Conservation (phyloP, 2,888 invertebrate species). For the Clusia tigrina region DNA sequence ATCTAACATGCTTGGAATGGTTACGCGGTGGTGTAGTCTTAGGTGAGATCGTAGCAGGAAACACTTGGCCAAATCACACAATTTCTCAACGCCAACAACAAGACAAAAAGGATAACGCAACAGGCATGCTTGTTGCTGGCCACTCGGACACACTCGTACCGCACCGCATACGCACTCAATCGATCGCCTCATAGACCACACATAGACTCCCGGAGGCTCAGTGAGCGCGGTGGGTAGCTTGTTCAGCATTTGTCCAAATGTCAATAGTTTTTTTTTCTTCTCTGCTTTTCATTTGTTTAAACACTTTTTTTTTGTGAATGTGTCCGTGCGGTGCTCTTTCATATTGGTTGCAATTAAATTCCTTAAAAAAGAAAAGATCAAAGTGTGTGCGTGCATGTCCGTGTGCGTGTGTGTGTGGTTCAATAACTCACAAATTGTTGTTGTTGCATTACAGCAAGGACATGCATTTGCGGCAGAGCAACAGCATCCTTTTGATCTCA, state of each 20-base stretch:
- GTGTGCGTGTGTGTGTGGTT: constrained; percentile 3
- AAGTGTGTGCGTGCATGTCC: neutral
- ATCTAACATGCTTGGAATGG: neutral
- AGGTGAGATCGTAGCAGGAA: no score
- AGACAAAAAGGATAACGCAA: no score
- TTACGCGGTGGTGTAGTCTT: neutral
- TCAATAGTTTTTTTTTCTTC: neutral
- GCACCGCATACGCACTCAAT: no score
- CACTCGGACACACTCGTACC: no score
- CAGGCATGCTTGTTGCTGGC: neutral
- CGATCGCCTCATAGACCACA: no score
- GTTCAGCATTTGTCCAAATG: neutral
- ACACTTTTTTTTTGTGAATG: neutral
- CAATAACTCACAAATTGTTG: constrained; percentile 3
- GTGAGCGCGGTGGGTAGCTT: neutral
- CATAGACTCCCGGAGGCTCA: no score
- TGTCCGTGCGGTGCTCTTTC: constrained; percentile 20
- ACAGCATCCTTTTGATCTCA: constrained; percentile 4
- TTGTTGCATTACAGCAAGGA: constrained; percentile 8
- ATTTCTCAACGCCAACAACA: neutral
- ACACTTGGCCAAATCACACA: neutral
- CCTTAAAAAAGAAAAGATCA: constrained; percentile 14
- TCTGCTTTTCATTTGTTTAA: neutral
- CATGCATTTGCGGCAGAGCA: constrained; percentile 10
- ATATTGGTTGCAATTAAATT: constrained; percentile 30